Conservation (phyloP, 2,797 vertebrate genomes). For the Rhadinocentrus ornatus region DNA sequence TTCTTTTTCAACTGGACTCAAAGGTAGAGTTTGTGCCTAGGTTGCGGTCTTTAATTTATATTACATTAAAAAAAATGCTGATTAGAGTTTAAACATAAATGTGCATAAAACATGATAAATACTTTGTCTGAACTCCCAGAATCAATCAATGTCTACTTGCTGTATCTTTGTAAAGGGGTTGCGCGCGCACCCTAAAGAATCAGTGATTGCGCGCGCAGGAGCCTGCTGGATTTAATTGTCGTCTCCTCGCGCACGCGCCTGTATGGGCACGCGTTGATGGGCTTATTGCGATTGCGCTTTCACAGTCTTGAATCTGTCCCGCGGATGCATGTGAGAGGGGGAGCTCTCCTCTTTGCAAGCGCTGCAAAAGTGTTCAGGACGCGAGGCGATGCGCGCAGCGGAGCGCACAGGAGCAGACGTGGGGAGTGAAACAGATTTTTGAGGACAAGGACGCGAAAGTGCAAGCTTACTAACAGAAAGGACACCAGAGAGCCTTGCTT, state of each 20-base stretch:
- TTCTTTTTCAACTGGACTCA: not conserved
- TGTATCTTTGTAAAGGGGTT: not conserved
- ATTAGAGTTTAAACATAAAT: not conserved
- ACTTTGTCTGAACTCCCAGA: not conserved
- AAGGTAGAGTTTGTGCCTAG: not conserved
- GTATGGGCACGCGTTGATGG: conserved; percentile 5
- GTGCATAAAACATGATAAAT: not conserved
- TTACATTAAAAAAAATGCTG: not conserved
- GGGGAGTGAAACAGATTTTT: conserved; percentile 16
- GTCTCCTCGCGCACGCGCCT: conserved; percentile 22
- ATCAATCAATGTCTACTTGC: not conserved
- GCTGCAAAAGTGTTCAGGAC: conserved; percentile 49
- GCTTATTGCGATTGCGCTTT: conserved; percentile 58
- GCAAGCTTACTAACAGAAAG: conserved; percentile 1
- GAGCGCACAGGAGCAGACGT: conserved; percentile 21
- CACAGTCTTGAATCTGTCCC: conserved; percentile 76
- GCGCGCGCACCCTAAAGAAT: conserved; percentile 18
- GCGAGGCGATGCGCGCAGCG: conserved; percentile 25
- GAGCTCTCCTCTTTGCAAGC: conserved; percentile 44
- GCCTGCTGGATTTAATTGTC: conserved; percentile 18
- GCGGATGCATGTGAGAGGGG: conserved; percentile 63
- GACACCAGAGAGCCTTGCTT: not conserved
- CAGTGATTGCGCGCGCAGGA: conserved; percentile 21
- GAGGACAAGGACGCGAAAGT: conserved; percentile 35
- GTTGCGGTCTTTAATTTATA: too few species aligned